Conservation (phyloP, 2,888 invertebrate species). For the Amblyjoppa fuscipennis region DNA sequence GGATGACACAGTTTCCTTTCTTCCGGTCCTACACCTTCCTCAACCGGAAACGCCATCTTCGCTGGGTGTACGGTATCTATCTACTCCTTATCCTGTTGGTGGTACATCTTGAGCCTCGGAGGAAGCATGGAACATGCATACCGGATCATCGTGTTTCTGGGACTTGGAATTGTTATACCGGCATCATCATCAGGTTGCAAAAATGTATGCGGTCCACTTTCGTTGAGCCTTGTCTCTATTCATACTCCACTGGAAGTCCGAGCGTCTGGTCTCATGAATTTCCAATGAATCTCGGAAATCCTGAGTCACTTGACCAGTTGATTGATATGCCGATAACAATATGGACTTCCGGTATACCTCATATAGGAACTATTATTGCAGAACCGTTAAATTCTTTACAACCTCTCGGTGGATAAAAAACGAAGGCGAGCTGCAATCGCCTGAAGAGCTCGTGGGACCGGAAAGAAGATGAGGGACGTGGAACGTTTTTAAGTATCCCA, state of each 20-base stretch:
- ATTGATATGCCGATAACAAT: constrained; percentile 25
- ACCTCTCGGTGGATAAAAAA: constrained; percentile 23
- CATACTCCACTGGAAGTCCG: not conserved
- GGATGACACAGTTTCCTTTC: constrained; percentile 19
- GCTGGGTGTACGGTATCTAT: constrained; percentile 12
- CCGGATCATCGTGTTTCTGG: too few species aligned
- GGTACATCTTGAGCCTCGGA: not conserved
- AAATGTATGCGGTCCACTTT: not conserved
- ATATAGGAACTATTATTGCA: not conserved
- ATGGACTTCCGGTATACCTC: constrained; percentile 12
- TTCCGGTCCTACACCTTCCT: not conserved
- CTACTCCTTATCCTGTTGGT: not conserved
- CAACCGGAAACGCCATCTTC: constrained; percentile 4
- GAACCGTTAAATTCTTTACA: constrained; percentile 25
- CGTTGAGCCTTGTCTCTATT: not conserved
- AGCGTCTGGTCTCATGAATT: not conserved
- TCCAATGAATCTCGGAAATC: not conserved
- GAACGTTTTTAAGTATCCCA: constrained; percentile 44
- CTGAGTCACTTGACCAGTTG: not conserved
- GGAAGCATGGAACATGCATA: too few species aligned
- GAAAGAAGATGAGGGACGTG: not conserved
- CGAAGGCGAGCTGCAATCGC: constrained; percentile 39
- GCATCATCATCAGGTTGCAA: not conserved
- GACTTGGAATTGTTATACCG: not conserved
- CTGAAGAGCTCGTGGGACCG: constrained; percentile 16